Evolutionary conservation across 2,113 vertebrate genomes (phyloP), one percentile per base, ranked within the genome.

Genomic region (Madoqua kirkii): DNA sequence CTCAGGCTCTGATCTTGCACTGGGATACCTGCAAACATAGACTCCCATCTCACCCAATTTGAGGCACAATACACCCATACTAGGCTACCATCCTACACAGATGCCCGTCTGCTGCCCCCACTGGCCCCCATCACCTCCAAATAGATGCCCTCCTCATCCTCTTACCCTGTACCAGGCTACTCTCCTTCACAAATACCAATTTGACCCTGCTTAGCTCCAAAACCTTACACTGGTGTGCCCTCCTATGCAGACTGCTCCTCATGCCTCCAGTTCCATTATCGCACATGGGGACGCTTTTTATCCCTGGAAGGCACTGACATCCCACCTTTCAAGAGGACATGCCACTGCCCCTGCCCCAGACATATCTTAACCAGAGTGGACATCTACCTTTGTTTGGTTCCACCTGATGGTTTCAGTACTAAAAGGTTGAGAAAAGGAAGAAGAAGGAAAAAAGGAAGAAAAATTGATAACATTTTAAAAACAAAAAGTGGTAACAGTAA

Each of bases 361-460:
- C 0, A 74, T 43, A 96, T 1, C 27, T 21, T 10, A 93, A 5
- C 36, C 31, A 60, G 7, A 25, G n/a, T 36, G 45, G 62, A 95
- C 43, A 91, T 13, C 45, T 45, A 91, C 33, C 33, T 29, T 74
- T 79, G 31, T 27, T 79, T 93, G 62, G 36, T 52, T 12, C 52
- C 31, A 83, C 5, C 15, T 89, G 23, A 74, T 79, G 78, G 25
- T 92, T 95, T 79, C 52, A 40, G 45, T 92, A 71, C 50, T 87
- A 17, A 96, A 88, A 25, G 79, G 76, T 67, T 89, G 33, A 89
- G 83, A 93, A 95, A 88, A n/a, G n/a, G n/a, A 97, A 95, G 48
- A 97, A 95, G 71, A 92, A 90, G 31, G 48, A 14, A 36, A 95
- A 11, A 67, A n/a, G 19, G 33, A 93, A 87, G 67, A 94, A 76